Evolutionary conservation across 92 coral and sea anemone species (phyloP), one percentile per base, ranked within the genome.

Genomic region (Epizoanthus fatuus): DNA sequence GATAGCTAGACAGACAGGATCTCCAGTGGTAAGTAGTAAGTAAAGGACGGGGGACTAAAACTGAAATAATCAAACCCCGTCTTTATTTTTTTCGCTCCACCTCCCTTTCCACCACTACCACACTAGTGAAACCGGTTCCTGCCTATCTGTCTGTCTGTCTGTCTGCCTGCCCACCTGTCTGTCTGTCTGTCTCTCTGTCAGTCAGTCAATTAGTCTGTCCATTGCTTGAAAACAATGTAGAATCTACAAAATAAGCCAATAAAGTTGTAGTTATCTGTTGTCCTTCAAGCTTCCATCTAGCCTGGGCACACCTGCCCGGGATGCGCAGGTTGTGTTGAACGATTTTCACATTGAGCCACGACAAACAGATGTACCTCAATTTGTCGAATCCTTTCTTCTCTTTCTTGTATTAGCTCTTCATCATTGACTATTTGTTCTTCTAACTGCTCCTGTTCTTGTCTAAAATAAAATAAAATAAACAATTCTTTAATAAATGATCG

Each of bases 371-470:
- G 44, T 39, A 96, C 99, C 91, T 97, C 99, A 70, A 97, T 90
- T 76, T 95, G 96, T 54, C 95, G 84, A 62, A 92, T 83, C 83
- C 96, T 92, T 38, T 91, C 96, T 66, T 97, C 97, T 78, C 99
- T 86, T 78, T 97, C 99, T 17, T 91, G 90, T 69, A 93, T 90
- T 39, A 93, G 76, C 15, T 88, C 86, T 88, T 97, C 95, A 63
- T 97, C 99, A 78, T 91, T 67, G 39, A 91, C 91, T 72, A 95
- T 94, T 75, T 93, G 94, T 60, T 93, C 87, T 68, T 90, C 93
- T 58, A 97, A 69, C 74, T 96, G 98, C 29, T 91, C 91, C 25
- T 91, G 97, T 63, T 90, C 93, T 58, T 87, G 93, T 69, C 98
- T 97, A 84, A 49, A 66, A 74, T 22, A 16, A 59, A 9, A 62